Evolutionary conservation across 2,113 vertebrate genomes (phyloP), one percentile per base, ranked within the genome.

Genomic region (Charadrius vociferus): DNA sequence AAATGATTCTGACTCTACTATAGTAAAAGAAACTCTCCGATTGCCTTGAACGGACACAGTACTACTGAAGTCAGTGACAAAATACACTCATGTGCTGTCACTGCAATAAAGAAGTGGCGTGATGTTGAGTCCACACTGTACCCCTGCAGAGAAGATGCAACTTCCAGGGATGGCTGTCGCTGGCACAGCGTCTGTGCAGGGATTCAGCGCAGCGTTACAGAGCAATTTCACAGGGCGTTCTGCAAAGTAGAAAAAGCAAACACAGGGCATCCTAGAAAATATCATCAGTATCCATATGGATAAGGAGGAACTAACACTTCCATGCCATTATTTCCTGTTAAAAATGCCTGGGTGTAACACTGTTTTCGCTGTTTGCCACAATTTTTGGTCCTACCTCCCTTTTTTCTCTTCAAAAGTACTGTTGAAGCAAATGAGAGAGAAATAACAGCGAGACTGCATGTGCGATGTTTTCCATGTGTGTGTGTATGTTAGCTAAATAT

Each of bases 381-480:
- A 24, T 39, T 94, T 90, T 95, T 95, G 23, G 29, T 79, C 89
- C 71, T 90, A 53, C 65, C 62, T 90, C 85, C 47, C 82, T 90
- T 95, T 87, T 94, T 90, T 74, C 61, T 91, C 66, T 93, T 97
- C 32, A 41, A 32, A 96, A 86, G 37, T 37, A 39, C 27, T 81
- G 36, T 81, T 92, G 81, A 93, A 87, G 81, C 90, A 93, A 96
- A 95, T 37, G 90, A 95, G 67, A 93, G 83, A 95, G 88, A 92
- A 98, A 65, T 32, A 95, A 86, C 71, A 96, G 86, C 91, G 78
- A 3, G 11, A 59, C 17, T 53, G 11, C 29, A n/a, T 34, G 39
- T 88, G 88, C 14, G 15, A 30, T 2, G 55, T 58, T 81, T 65
- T 41, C 36, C 59, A 36, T 65, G 81, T 24, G 29, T 36, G 18